Evolutionary conservation across 2,113 vertebrate genomes (phyloP).

Genomic region (Grantiella picta): DNA sequence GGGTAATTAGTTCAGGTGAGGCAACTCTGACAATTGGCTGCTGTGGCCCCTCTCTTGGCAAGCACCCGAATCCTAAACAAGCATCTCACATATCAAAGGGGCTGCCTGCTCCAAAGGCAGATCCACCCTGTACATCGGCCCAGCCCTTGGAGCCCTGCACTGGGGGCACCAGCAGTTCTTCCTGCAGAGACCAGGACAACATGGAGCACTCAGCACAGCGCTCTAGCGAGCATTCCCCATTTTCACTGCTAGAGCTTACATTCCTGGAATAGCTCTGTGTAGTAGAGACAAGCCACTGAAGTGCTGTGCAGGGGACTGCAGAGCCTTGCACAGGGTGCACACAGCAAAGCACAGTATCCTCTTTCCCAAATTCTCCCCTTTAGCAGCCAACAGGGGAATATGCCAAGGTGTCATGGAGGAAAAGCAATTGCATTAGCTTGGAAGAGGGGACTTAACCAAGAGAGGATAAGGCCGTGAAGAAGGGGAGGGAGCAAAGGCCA

Average conservation of each 20-base stretch:
- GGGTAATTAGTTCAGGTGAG: constrained; percentile 69
- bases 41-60: constrained; percentile 55
- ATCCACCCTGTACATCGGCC: constrained; percentile 31
- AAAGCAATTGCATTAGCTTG: background rate
- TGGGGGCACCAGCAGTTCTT: background rate
- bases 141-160: background rate
- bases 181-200: background rate
- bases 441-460: background rate
- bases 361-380: background rate
- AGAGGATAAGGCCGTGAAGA: background rate
- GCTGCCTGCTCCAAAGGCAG: constrained; percentile 30
- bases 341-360: background rate
- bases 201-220: background rate
- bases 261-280: background rate
- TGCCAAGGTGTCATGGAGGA: background rate
- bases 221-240: accelerated
- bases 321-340: background rate
- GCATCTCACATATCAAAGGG: constrained; percentile 62
- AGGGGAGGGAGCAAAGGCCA: background rate
- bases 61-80: background rate
- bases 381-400: background rate
- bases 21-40: constrained; percentile 59
- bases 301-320: background rate
- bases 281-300: background rate
- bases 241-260: background rate